Base-by-base conservation (phyloP, 2,113 vertebrate species). In the Hemiprocne comata region DNA sequence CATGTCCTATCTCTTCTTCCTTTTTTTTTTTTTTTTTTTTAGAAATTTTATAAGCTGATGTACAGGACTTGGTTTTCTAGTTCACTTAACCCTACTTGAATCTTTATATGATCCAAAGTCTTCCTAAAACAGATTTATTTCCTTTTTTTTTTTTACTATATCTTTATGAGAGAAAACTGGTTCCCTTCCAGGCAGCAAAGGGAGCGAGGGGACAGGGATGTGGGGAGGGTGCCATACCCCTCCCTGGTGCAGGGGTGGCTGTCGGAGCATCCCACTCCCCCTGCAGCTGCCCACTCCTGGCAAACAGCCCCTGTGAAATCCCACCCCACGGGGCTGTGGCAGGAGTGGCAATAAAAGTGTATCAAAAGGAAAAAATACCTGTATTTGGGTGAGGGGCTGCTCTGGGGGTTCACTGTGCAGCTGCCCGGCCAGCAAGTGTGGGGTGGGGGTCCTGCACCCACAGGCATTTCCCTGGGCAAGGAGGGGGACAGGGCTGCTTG, bases 31-130 rank as follows among this genome's bases (percentile, higher is more conserved):
- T 21, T 55, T 34, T 73, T 70, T 42, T 67, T 62, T 53, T 87
- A 93, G 85, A 50, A 26, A 36, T 94, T 95, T 93, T 92, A 11
- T 91, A 92, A 88, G 54, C 50, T 77, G 36, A 46, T 48, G 67
- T 73, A 85, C 82, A 90, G 96, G 90, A 94, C 61, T 69, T 42
- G 42, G 33, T 85, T 95, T 94, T 96, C 55, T 89, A 92, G 65
- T 42, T 96, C 66, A 76, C 33, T 51, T 79, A 33, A 90, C 0
- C 0, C 53, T 91, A 78, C 93, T 92, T 96, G 83, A 94, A 93
- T 74, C 93, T 92, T 94, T 77, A 11, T 84, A 91, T 8, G 46
- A 95, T 78, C 54, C 25, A 33, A 92, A 36, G 29, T 76, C 76
- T 91, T 89, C 71, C 85, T 84, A 64, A 85, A 61, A 7, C 5